phyloP scores from a whole-genome alignment of 2,113 vertebrate species.

The Delphinus delphis region DNA sequence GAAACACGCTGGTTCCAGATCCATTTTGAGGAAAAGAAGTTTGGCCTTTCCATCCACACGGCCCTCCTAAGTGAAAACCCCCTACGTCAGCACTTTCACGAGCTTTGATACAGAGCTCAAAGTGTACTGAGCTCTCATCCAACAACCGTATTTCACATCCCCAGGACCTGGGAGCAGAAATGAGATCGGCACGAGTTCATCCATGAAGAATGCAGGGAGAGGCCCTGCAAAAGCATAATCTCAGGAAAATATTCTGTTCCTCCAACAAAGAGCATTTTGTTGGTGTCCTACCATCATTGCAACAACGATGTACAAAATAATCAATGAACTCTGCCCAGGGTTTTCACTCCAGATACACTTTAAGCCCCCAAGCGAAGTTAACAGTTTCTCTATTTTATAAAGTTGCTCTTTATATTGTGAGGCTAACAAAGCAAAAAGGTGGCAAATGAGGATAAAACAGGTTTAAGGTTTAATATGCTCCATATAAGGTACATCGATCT shows the following conservation, averaged over 20 bases:
- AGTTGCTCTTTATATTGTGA: background rate
- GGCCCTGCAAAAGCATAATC: background rate
- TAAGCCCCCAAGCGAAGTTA: background rate
- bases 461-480: background rate
- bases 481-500: background rate
- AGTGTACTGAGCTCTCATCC: background rate
- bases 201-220: accelerated
- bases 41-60: background rate
- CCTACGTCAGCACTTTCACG: background rate
- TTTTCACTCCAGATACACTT: background rate
- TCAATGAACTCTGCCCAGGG: background rate
- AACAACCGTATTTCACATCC: no score
- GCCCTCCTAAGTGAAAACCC: background rate
- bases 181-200: background rate
- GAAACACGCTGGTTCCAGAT: background rate
- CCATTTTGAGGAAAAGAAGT: background rate
- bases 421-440: background rate
- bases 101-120: background rate
- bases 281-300: no score
- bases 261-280: no score
- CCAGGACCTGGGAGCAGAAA: background rate
- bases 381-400: background rate
- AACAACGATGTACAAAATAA: no score
- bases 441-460: background rate
- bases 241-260: background rate